Percentiles rank a stretch among this genome's conserved stretches.
phyloP scores from a whole-genome alignment of 2,797 vertebrate species.

The Enoplosus armatus region DNA sequence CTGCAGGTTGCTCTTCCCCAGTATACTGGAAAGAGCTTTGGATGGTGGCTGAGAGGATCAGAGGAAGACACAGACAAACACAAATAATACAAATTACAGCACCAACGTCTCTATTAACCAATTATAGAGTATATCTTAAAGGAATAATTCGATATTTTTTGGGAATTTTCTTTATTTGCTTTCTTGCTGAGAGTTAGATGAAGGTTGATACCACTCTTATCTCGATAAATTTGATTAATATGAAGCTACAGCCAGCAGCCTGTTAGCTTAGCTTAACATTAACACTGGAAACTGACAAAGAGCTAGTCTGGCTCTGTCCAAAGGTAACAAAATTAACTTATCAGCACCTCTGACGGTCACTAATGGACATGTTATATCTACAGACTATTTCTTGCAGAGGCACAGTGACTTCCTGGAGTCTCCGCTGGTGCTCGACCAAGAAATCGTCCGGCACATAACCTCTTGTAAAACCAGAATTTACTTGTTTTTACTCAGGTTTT shows the following conservation, averaged over 20 bases:
- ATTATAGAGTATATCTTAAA: neutral
- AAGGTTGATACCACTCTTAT: neutral
- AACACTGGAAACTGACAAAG: neutral
- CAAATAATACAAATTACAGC: neutral
- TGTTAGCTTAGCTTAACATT: neutral
- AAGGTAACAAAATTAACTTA: neutral
- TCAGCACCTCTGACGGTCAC: neutral
- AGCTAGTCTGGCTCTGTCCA: neutral
- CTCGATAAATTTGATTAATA: neutral
- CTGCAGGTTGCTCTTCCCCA: constrained; percentile 98
- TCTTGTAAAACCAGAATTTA: neutral
- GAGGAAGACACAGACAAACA: constrained; percentile 26
- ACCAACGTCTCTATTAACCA: neutral
- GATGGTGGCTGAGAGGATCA: constrained; percentile 89
- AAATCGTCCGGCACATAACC: neutral
- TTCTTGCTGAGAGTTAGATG: neutral
- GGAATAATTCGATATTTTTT: neutral
- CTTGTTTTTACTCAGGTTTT: neutral
- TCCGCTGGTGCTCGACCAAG: neutral
- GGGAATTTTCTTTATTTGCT: neutral
- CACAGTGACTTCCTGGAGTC: neutral
- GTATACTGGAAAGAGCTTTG: constrained; percentile 94
- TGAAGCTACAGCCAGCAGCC: neutral
- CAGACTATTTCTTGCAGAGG: neutral
- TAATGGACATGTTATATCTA: neutral